Conservation (phyloP, 2,113 vertebrate species). For the Narcine bancroftii region DNA sequence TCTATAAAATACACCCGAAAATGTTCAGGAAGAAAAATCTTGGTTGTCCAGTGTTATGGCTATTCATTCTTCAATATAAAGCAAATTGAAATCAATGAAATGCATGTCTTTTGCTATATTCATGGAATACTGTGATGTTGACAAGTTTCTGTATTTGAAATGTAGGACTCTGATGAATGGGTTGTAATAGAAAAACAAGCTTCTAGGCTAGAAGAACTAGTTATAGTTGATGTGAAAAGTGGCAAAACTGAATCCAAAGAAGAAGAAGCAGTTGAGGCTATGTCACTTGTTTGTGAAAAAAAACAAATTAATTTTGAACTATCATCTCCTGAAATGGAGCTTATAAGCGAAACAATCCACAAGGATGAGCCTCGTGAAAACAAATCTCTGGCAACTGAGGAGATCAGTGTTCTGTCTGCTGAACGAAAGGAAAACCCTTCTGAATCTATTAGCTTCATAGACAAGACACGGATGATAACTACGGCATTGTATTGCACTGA, state of each 20-base stretch:
- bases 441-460: background rate
- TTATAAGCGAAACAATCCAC: background rate
- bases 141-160: constrained; percentile 57
- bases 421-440: background rate
- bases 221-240: constrained; percentile 52
- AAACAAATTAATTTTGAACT: background rate
- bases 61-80: background rate
- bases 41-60: too few species aligned
- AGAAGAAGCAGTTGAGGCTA: constrained; percentile 50
- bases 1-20: too few species aligned
- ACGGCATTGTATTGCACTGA: background rate
- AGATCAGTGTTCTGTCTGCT: background rate
- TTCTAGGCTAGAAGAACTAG: constrained; percentile 69
- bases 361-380: background rate
- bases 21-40: too few species aligned
- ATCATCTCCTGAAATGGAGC: constrained; percentile 19
- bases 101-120: constrained; percentile 27
- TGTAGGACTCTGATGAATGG: constrained; percentile 96
- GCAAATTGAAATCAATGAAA: background rate
- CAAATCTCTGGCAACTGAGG: background rate
- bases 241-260: constrained; percentile 52
- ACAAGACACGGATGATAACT: background rate
- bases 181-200: constrained; percentile 95
- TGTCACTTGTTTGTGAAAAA: constrained; percentile 40
- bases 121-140: constrained; percentile 24